Conservation (phyloP, 2,113 vertebrate species). For the Neotragus pygmaeus region DNA sequence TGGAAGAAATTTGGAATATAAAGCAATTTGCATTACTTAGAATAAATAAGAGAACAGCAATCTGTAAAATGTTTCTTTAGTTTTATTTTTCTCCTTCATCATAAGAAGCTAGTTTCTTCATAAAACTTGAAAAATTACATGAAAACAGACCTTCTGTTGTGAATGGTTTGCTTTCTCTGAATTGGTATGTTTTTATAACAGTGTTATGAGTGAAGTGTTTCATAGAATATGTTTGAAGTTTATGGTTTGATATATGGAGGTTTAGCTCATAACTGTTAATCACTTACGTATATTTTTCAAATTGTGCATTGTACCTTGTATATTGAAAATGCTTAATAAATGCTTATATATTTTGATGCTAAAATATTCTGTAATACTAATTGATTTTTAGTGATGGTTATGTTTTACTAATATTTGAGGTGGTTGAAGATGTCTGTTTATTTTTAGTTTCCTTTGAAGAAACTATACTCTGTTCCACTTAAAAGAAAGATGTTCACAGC, state of each 20-base stretch:
- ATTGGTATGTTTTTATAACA: neutral
- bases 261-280: neutral
- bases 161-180: neutral
- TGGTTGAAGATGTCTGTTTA: neutral
- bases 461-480: neutral
- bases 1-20: conserved; percentile 34
- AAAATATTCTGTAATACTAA: neutral
- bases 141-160: neutral
- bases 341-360: neutral
- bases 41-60: neutral
- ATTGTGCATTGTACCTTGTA: neutral
- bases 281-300: neutral
- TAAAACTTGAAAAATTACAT: neutral
- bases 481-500: neutral
- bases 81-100: neutral
- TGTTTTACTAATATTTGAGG: neutral
- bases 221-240: neutral
- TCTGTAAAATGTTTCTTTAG: conserved; percentile 37
- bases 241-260: neutral
- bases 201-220: neutral
- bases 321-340: neutral
- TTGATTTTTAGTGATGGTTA: neutral
- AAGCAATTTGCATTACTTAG: neutral
- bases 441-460: neutral
- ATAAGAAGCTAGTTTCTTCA: neutral